Conservation (phyloP, 2,113 vertebrate species). For the Ctenodactylus gundi region DNA sequence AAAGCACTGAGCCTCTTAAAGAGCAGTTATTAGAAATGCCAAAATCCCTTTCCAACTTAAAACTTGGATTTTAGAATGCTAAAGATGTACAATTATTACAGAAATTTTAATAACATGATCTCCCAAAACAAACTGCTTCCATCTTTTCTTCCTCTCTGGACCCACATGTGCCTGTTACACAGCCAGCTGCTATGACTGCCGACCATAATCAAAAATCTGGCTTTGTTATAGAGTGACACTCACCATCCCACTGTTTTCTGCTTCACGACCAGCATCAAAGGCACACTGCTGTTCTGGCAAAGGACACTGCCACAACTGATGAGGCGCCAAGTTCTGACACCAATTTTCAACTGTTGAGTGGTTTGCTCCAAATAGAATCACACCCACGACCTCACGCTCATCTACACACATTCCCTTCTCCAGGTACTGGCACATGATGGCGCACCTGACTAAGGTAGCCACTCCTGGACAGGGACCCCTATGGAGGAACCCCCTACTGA, state of each 20-base stretch:
- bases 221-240: not conserved
- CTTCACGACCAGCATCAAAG: not conserved
- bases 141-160: not conserved
- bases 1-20: not conserved
- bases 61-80: not conserved
- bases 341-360: not conserved
- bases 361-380: not conserved
- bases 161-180: not conserved
- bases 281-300: too few relatives aligned
- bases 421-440: too few relatives aligned
- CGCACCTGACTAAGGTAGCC: not conserved
- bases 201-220: not conserved
- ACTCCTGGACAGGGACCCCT: not conserved
- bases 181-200: not conserved
- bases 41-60: not conserved
- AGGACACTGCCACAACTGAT: not conserved
- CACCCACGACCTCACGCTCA: not conserved
- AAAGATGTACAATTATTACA: not conserved
- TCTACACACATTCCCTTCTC: not conserved
- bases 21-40: not conserved
- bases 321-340: not conserved
- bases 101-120: not conserved
- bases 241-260: fast-evolving
- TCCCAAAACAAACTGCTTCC: not conserved
- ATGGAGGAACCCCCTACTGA: not conserved